A percentile compares a stretch with the other conserved stretches of the same genome.
phyloP scores from a whole-genome alignment of 2,113 vertebrate species.

The Procavia capensis region DNA sequence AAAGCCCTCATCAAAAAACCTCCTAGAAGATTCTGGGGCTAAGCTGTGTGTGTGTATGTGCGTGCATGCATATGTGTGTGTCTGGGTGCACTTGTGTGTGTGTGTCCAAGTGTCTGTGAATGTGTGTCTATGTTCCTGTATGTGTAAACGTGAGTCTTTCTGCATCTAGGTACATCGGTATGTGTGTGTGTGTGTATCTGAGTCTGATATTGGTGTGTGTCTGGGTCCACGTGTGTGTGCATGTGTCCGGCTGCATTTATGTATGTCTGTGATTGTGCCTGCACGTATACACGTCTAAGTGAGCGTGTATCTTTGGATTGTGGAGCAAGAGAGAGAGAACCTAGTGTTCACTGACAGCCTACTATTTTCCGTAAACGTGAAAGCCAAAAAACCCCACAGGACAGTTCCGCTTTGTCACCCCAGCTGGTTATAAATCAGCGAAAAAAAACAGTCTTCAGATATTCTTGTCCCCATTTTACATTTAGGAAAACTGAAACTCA shows the following conservation, averaged over 20 bases:
- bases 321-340: not conserved
- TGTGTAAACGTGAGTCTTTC: too few species aligned
- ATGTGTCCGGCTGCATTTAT: not conserved
- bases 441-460: too few species aligned
- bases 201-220: too few species aligned
- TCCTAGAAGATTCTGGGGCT: not conserved
- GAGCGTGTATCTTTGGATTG: not conserved
- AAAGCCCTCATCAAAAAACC: not conserved
- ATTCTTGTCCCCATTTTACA: not conserved
- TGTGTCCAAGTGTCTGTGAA: not conserved
- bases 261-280: not conserved
- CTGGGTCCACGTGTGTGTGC: too few species aligned
- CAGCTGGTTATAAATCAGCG: not conserved
- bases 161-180: not conserved
- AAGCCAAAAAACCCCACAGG: too few species aligned
- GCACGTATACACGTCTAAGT: not conserved
- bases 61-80: not conserved
- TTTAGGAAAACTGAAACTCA: not conserved
- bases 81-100: not conserved
- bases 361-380: too few species aligned
- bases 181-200: too few species aligned
- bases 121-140: not conserved
- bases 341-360: not conserved
- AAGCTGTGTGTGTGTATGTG: not conserved
- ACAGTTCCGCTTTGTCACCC: not conserved